Base-by-base conservation (phyloP, 2,888 invertebrate species). In the Hemicrepidius hirtus region DNA sequence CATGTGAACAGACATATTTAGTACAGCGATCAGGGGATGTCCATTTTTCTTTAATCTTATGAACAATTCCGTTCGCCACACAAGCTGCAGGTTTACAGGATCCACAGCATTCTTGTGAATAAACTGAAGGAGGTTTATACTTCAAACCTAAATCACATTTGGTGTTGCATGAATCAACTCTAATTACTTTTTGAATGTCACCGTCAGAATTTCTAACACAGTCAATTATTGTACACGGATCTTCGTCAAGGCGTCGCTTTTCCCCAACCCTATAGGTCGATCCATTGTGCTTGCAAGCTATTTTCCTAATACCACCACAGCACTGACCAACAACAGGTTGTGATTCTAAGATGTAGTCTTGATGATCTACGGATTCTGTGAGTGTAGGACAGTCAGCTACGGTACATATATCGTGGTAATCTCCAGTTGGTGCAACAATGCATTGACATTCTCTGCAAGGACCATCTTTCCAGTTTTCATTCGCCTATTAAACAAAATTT, bases 401-500 rank as follows among this genome's bases (percentile, higher is more conserved):
- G 0, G 86, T 79, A 83, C 94, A 94, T 1, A 84, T 71, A 12
- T 83, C 80, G 3, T 85, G 82, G 0, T 80, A 78, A 66, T 84
- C 87, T 5, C 82, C 84, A n/a, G 79, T 76, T 7, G 79, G 77
- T 41, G 82, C 78, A 40, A 85, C 85, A 18, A 78, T 46, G 82
- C 94, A 94, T 49, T 86, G 85, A 78, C 94, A 94, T 28, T 87
- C 86, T 40, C 90, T 89, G 80, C 94, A 94, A 18, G 92, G 91
- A 0, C 93, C 94, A 83, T 94, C 93, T 71, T 87, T 82, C 94
- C 94, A 94, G 0, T 85, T 88, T 1, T 90, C 88, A 10, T 91
- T 90, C 49, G 87, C 73, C 91, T 91, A 77, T 20, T 24, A 2
- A 32, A 32, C 7, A 32, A 32, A 32, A 32, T n/a, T n/a, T n/a